These are phyloP conservation scores for Bambusicola thoracicus DNA, from an alignment of 2,113 vertebrate genomes.

Conservation along the genomic window DNA sequence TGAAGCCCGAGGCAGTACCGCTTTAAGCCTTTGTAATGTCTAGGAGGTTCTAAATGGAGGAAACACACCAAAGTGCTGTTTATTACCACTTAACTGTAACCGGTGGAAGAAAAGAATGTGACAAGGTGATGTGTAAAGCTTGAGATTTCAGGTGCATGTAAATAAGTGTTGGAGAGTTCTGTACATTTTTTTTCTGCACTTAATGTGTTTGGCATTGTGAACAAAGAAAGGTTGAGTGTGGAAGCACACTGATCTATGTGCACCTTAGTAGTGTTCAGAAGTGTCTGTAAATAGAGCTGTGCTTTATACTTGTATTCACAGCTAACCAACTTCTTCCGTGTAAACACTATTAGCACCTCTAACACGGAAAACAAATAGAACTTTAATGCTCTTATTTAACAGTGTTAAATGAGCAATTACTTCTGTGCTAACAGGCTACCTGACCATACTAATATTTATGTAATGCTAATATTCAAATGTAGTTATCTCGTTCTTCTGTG, in stretches of 20 bases:
- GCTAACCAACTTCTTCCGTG: background rate
- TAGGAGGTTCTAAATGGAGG: background rate
- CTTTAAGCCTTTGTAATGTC: background rate
- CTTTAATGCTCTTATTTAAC: background rate
- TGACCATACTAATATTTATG: background rate
- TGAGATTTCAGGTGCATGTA: background rate
- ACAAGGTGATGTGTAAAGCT: background rate
- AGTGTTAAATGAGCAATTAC: background rate
- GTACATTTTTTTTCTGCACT: rapidly evolving
- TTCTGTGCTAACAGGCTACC: background rate
- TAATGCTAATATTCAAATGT: background rate
- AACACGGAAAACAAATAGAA: background rate
- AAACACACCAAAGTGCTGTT: background rate
- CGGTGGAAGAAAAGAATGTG: background rate
- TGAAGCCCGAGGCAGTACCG: too few relatives aligned
- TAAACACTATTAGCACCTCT: background rate
- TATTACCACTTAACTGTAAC: background rate
- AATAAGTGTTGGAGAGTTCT: background rate
- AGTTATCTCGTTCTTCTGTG: background rate
- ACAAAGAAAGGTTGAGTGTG: background rate
- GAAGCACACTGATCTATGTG: rapidly evolving
- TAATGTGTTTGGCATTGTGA: background rate
- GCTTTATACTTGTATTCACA: background rate
- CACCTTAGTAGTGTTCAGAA: background rate
- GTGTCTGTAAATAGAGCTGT: background rate